Percentiles rank a stretch among this genome's conserved stretches.
These are phyloP conservation scores for Phalloptychus januarius DNA, from an alignment of 2,797 vertebrate genomes.

Conservation along the genomic window DNA sequence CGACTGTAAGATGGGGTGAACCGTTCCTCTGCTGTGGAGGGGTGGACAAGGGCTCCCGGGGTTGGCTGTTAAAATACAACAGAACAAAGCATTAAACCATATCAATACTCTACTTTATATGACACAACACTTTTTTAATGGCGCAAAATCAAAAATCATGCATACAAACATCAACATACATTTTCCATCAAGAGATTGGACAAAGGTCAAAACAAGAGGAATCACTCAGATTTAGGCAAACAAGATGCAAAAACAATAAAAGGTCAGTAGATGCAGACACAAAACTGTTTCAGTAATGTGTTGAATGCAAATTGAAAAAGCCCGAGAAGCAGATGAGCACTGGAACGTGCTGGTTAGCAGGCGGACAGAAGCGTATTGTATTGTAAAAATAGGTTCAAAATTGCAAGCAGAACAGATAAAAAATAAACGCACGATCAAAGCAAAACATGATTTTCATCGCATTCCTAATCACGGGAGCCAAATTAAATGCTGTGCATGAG, in stretches of 20 bases:
- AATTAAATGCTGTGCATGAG: conserved; percentile 28
- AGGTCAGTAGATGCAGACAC: conserved; percentile 18
- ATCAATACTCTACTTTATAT: neutral
- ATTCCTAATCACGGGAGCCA: conserved; percentile 37
- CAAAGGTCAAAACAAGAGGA: conserved; percentile 32
- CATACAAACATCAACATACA: conserved; percentile 25
- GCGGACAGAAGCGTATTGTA: conserved; percentile 3
- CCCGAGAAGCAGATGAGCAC: conserved; percentile 12
- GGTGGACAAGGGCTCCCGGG: conserved; percentile 80
- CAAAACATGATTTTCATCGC: conserved; percentile 30
- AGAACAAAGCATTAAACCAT: conserved; percentile 38
- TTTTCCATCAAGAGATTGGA: conserved; percentile 12
- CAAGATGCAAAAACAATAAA: conserved; percentile 33
- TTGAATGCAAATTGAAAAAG: conserved; percentile 52
- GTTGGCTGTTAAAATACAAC: conserved; percentile 66
- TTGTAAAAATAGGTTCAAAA: conserved; percentile 23
- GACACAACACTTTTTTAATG: conserved; percentile 13
- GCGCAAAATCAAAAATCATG: conserved; percentile 37
- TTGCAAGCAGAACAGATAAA: conserved; percentile 30
- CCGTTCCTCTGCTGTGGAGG: conserved; percentile 86
- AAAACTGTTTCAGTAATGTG: neutral
- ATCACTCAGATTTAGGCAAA: neutral
- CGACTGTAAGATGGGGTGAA: conserved; percentile 73
- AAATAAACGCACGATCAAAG: conserved; percentile 36
- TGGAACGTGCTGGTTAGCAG: conserved; percentile 22